Percentiles rank a stretch among this genome's conserved stretches.
Evolutionary conservation across 2,113 vertebrate species (phyloP).

Genomic region (Trematocara macrostoma): DNA sequence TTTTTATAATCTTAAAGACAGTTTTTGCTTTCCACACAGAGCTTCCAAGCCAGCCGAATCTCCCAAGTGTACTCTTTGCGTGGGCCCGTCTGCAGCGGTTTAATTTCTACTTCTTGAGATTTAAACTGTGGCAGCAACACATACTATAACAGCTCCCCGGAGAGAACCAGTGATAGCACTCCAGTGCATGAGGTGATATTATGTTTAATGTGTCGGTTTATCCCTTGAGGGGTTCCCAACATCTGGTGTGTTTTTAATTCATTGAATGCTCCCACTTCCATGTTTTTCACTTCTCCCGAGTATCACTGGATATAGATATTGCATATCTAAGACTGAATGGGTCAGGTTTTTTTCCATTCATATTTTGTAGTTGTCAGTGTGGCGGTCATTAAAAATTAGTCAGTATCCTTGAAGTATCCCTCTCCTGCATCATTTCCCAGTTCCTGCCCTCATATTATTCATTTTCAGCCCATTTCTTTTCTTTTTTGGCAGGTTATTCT

Average conservation of each 20-base stretch:
- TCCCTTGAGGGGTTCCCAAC: constrained; percentile 62
- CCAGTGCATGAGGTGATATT: constrained; percentile 61
- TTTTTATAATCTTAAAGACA: not conserved
- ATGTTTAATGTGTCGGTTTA: constrained; percentile 69
- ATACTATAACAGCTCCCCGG: constrained; percentile 61
- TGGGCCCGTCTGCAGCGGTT: constrained; percentile 33
- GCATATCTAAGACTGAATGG: not conserved
- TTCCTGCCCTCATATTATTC: not conserved
- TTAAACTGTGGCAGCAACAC: constrained; percentile 61
- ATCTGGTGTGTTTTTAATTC: constrained; percentile 59
- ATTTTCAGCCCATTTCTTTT: not conserved
- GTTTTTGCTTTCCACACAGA: not conserved
- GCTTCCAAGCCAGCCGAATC: constrained; percentile 7
- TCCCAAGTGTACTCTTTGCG: constrained; percentile 41
- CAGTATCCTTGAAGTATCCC: not conserved
- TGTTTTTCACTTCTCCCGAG: not conserved
- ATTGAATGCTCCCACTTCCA: not conserved
- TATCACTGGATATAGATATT: not conserved
- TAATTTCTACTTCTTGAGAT: constrained; percentile 54
- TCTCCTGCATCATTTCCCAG: not conserved
- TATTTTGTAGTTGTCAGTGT: not conserved
- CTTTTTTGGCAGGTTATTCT: not conserved
- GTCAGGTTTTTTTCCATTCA: not conserved
- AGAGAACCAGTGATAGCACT: constrained; percentile 59
- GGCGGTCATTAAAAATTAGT: not conserved